Evolutionary conservation across 1,140 invertebrate species (phyloP), one percentile per base, ranked within the genome.

Genomic region (Solenopsis fugax): DNA sequence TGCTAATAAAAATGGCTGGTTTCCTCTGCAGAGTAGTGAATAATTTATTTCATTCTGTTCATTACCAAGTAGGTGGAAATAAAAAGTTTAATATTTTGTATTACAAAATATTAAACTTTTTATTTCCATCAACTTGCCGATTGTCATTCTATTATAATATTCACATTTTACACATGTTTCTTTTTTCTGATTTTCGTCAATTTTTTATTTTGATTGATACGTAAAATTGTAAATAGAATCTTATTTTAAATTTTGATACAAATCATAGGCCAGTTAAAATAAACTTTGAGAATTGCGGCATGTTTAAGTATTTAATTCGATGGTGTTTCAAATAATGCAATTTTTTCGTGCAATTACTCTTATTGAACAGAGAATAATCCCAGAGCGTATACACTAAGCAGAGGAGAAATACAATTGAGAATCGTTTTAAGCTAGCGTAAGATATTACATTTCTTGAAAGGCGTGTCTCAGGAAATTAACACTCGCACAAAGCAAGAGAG

Each of bases 381-480:
- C 54, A 45, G n/a, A 67, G 2, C 7, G 21, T 21, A 50, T 50
- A 45, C 34, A 58, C 18, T 21, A 75, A 34, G 6, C 21, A n/a
- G 29, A 29, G 13, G 54, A 58, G 21, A 76, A 24, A 48, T 45
- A 58, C n/a, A 41, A 34, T 24, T 21, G n/a, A 29, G 69, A 54
- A 34, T 24, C 34, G 37, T 58, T 45, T 76, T 76, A 76, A 60
- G 73, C 54, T 76, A 60, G 54, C 73, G 73, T 60, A 76, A 76
- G 73, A 76, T 76, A 76, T 76, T 76, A 76, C 54, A 4, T 13
- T 60, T 60, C 73, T 76, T 45, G 73, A 76, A 60, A 54, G 18
- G 37, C n/a, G 52, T 18, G 73, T 56, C 54, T 60, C 54, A 76
- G 73, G 54, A 76, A 76, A 76, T 76, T 76, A 76, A 76, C 54